Evolutionary conservation across 2,888 invertebrate genomes (phyloP).

Genomic region (Thecophora atra): DNA sequence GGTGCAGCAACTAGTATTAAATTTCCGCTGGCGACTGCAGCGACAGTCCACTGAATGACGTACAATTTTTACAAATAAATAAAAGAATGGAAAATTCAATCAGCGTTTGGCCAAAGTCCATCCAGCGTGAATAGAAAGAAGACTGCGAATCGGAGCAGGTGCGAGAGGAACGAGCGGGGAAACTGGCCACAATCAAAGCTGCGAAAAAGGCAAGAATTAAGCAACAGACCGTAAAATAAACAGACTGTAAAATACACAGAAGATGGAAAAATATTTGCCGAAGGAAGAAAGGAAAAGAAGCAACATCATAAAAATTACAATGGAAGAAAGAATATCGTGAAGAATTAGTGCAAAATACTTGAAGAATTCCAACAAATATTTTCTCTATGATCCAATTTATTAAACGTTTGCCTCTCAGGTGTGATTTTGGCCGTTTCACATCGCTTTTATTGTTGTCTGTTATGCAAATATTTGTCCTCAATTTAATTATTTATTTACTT

Average conservation of each 20-base stretch:
- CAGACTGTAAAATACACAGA: slow-evolving; percentile 23
- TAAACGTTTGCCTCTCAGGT: no score
- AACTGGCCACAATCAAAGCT: neutral
- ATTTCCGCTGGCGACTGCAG: slow-evolving; percentile 7
- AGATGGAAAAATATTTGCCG: neutral
- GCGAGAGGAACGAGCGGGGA: no score
- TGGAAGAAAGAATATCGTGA: no score
- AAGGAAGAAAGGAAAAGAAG: neutral
- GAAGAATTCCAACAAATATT: no score
- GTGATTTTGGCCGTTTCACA: no score
- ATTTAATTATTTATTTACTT: no score
- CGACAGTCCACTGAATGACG: neutral
- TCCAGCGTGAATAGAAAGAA: neutral
- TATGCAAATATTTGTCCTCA: no score
- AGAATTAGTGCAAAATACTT: no score
- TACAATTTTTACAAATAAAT: slow-evolving; percentile 46
- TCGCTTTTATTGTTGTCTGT: no score
- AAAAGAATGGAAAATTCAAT: slow-evolving; percentile 48
- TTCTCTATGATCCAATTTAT: no score
- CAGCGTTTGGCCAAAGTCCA: slow-evolving; percentile 39
- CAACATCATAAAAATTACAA: neutral
- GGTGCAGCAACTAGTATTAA: neutral
- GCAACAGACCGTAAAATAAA: slow-evolving; percentile 25
- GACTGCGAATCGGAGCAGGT: no score
- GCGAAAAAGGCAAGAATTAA: neutral